These are phyloP conservation scores for Manduca sexta DNA, from an alignment of 1,140 invertebrate genomes.

Conservation along the genomic window DNA sequence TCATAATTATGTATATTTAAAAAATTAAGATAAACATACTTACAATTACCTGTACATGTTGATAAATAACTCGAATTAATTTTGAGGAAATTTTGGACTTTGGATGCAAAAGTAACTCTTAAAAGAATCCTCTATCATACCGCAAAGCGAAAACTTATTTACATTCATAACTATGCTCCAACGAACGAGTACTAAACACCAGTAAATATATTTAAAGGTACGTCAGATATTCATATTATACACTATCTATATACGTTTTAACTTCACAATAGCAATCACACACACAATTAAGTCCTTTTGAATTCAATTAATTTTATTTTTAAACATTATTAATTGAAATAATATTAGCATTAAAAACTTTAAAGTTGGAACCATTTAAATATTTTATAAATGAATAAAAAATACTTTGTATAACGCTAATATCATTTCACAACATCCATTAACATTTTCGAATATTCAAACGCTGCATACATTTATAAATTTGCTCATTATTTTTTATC, in stretches of 20 bases:
- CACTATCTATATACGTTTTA: background rate
- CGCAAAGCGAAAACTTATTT: conserved; percentile 41
- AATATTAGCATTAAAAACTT: too few relatives aligned
- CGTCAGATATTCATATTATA: conserved; percentile 11
- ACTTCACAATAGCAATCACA: background rate
- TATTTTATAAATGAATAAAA: too few relatives aligned
- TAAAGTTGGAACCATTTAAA: too few relatives aligned
- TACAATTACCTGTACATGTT: conserved; percentile 63
- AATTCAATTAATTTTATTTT: too few relatives aligned
- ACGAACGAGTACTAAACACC: conserved; percentile 9
- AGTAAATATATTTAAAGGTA: conserved; percentile 17
- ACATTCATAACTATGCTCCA: conserved; percentile 23
- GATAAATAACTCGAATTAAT: conserved; percentile 59
- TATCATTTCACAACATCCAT: too few relatives aligned
- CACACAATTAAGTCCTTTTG: conserved; percentile 4
- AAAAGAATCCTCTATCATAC: conserved; percentile 28
- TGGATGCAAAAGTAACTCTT: conserved; percentile 11
- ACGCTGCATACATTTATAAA: too few relatives aligned
- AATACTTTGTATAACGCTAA: too few relatives aligned
- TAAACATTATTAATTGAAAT: too few relatives aligned
- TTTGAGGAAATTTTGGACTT: conserved; percentile 33
- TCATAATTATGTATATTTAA: conserved; percentile 65
- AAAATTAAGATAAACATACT: conserved; percentile 66
- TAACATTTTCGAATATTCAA: too few relatives aligned
- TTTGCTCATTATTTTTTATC: too few relatives aligned